Base-by-base conservation (phyloP, 1,140 invertebrate species). In the Papilio machaon region DNA sequence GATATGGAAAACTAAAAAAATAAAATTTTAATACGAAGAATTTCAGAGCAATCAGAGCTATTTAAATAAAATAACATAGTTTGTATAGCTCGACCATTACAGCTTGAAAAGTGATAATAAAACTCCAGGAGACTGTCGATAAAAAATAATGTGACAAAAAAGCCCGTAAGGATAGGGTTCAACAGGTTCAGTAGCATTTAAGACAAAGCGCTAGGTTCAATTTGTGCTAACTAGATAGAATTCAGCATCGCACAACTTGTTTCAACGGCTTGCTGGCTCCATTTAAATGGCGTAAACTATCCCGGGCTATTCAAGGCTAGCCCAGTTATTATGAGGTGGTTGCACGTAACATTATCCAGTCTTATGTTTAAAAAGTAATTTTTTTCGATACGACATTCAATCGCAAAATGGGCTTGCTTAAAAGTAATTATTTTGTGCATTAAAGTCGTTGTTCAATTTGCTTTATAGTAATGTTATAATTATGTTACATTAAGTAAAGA, bases 241-340 rank as follows among this genome's bases (percentile, higher is more conserved):
- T 67, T 67, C 64, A 67, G 64, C 11, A 15, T 19, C 17, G 8
- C 30, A 35, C 64, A 67, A 67, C 64, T 67, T 15, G 64, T 67
- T 67, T 67, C 30, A 67, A 67, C 23, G 64, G 64, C 64, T 67
- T 23, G 30, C 35, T 67, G 30, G 23, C 64, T 67, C 64, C 30
- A 67, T 67, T 67, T 67, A 67, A 67, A 67, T 35, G 23, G 64
- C 64, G 23, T 67, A 67, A 67, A 67, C 23, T 67, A 67, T 67
- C 64, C 64, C 64, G 64, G 64, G 64, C 0, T 64, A 30, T 30
- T 35, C 64, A 67, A 67, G 64, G 64, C 64, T 67, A 67, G 23
- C 10, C 64, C 13, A 35, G 23, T 67, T 67, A 67, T 67, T 67
- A 67, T 35, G 64, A 67, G 64, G 30, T 67, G 30, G 64, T 67